Percentiles rank a stretch among this genome's conserved stretches.
These are phyloP conservation scores for Agrochola macilenta DNA, from an alignment of 2,888 invertebrate genomes.

Conservation along the genomic window DNA sequence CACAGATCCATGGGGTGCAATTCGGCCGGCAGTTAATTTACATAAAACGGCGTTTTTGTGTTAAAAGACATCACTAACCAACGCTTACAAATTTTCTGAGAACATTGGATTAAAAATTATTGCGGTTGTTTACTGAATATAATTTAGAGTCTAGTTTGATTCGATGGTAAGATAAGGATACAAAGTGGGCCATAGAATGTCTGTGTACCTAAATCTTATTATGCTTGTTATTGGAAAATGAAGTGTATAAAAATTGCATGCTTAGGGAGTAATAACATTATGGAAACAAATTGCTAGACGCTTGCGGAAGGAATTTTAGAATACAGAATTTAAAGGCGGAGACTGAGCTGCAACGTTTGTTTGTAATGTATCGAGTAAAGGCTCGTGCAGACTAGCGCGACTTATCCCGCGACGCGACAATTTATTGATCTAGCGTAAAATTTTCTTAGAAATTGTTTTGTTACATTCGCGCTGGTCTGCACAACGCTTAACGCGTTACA, in stretches of 20 bases:
- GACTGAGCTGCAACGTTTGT: too few relatives aligned
- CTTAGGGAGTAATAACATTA: slow-evolving; percentile 32
- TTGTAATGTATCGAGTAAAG: too few relatives aligned
- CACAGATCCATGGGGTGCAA: slow-evolving; percentile 63
- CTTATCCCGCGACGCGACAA: too few relatives aligned
- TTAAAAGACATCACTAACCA: slow-evolving; percentile 64
- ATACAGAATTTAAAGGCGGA: not conserved
- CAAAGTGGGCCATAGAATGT: slow-evolving; percentile 21
- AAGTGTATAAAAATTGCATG: slow-evolving; percentile 44
- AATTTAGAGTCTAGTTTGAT: slow-evolving; percentile 51
- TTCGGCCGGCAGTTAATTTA: slow-evolving; percentile 62
- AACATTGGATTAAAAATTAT: slow-evolving; percentile 60
- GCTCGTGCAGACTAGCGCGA: too few relatives aligned
- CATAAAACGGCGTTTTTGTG: slow-evolving; percentile 66
- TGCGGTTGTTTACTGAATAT: slow-evolving; percentile 57
- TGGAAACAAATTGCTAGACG: slow-evolving; percentile 35
- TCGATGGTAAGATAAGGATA: slow-evolving; percentile 27
- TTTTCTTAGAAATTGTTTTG: too few relatives aligned
- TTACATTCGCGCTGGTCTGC: too few relatives aligned
- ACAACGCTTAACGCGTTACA: too few relatives aligned
- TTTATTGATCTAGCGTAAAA: too few relatives aligned
- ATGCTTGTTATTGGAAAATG: slow-evolving; percentile 1
- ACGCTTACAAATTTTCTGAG: slow-evolving; percentile 55
- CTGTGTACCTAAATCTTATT: slow-evolving; percentile 4
- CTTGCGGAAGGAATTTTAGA: not conserved